These are phyloP conservation scores for Drosophila maculinotata DNA, from an alignment of 2,888 invertebrate genomes.

Conservation along the genomic window DNA sequence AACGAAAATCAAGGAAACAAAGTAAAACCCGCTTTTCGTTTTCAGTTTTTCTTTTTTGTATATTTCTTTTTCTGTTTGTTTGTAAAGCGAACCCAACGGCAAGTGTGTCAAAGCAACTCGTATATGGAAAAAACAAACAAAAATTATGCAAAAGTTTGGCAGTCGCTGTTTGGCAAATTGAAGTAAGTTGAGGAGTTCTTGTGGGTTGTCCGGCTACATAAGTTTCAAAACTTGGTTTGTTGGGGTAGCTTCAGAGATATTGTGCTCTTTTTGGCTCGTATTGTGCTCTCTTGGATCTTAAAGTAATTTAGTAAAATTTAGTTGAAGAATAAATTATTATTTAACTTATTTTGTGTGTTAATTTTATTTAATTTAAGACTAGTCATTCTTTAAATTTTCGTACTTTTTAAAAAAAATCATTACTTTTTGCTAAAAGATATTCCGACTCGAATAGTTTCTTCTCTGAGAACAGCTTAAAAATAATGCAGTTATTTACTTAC, in stretches of 20 bases:
- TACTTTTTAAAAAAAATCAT: no score
- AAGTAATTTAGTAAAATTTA: slow-evolving; percentile 1
- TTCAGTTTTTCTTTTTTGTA: slow-evolving; percentile 25
- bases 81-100: slow-evolving; percentile 45
- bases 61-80: slow-evolving; percentile 7
- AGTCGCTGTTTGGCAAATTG: slow-evolving; percentile 12
- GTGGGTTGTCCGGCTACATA: slow-evolving; percentile 30
- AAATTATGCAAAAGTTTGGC: slow-evolving; percentile 57
- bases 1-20: slow-evolving; percentile 72
- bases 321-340: not conserved
- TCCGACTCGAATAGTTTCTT: no score
- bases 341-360: no score
- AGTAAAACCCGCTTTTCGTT: slow-evolving; percentile 57
- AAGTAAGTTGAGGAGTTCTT: slow-evolving; percentile 15
- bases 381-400: no score
- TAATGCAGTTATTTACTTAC: no score
- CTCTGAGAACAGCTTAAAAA: no score
- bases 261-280: not conserved
- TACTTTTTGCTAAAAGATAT: no score
- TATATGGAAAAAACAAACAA: slow-evolving; percentile 20
- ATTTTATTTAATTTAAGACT: no score
- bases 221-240: slow-evolving; percentile 28
- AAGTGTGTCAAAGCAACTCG: slow-evolving; percentile 63
- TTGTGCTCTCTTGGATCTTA: no score
- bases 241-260: slow-evolving; percentile 2